Evolutionary conservation across 2,113 vertebrate genomes (phyloP).

Genomic region (Gymnorhina tibicen): DNA sequence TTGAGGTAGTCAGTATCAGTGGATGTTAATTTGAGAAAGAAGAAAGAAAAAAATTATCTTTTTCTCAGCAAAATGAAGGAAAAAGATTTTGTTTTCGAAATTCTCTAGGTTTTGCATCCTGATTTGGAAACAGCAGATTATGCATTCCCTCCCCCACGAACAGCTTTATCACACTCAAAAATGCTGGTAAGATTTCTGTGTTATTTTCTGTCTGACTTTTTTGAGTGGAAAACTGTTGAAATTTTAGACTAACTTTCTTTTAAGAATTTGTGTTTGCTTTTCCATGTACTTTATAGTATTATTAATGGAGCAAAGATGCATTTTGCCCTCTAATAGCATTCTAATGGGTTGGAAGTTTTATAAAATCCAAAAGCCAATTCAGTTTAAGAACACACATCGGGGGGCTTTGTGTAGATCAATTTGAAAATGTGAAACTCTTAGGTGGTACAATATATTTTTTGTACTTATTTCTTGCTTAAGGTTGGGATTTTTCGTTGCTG

Average conservation of each 20-base stretch:
- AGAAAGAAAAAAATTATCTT: background rate
- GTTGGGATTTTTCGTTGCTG: background rate
- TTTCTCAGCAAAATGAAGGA: background rate
- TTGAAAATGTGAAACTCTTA: background rate
- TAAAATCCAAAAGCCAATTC: background rate
- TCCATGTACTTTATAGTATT: background rate
- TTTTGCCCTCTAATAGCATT: background rate
- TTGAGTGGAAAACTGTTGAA: background rate
- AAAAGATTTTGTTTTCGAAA: background rate
- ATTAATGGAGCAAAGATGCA: background rate
- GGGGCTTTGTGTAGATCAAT: background rate
- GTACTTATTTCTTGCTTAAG: background rate
- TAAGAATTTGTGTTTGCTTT: background rate
- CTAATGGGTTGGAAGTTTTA: background rate
- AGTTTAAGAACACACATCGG: fast-evolving
- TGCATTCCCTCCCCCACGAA: constrained; percentile 92
- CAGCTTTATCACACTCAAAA: constrained; percentile 89
- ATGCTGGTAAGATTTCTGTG: constrained; percentile 86
- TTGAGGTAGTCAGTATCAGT: background rate
- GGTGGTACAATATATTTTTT: background rate
- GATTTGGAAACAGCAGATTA: constrained; percentile 97
- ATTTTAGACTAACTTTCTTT: background rate
- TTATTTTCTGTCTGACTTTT: background rate
- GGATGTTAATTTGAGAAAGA: background rate
- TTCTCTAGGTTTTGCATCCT: constrained; percentile 90